Conservation (phyloP, 2,113 vertebrate genomes). For the Malurus cyaneus region DNA sequence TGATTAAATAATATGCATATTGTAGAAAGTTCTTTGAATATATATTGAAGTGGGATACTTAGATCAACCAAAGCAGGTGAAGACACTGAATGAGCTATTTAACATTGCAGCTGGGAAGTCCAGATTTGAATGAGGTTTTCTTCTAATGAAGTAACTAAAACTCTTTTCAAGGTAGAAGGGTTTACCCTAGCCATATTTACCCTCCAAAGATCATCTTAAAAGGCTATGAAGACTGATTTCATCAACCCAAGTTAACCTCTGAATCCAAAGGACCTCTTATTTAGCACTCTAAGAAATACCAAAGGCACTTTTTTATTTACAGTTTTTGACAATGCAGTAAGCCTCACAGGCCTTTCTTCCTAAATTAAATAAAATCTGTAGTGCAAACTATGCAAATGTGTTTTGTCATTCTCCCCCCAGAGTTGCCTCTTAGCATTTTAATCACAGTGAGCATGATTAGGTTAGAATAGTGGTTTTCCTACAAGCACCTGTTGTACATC, state of each 20-base stretch:
- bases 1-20: neutral
- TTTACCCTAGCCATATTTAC: neutral
- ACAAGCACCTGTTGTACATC: neutral
- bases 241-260: neutral
- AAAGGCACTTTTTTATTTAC: conserved; percentile 36
- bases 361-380: conserved; percentile 56
- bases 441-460: conserved; percentile 4
- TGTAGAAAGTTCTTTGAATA: neutral
- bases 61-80: neutral
- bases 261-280: neutral
- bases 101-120: neutral
- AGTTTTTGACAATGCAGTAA: neutral
- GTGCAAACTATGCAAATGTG: conserved; percentile 28
- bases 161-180: neutral
- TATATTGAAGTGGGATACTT: neutral
- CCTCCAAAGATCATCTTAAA: neutral
- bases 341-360: conserved; percentile 15
- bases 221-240: neutral
- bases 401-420: conserved; percentile 42
- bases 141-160: neutral
- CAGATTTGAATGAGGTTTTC: neutral
- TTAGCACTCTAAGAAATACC: conserved; percentile 42
- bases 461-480: conserved; percentile 12
- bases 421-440: conserved; percentile 45
- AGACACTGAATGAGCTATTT: neutral